Evolutionary conservation across 1,140 invertebrate species (phyloP).

Genomic region (Pogonomyrmex californicus): DNA sequence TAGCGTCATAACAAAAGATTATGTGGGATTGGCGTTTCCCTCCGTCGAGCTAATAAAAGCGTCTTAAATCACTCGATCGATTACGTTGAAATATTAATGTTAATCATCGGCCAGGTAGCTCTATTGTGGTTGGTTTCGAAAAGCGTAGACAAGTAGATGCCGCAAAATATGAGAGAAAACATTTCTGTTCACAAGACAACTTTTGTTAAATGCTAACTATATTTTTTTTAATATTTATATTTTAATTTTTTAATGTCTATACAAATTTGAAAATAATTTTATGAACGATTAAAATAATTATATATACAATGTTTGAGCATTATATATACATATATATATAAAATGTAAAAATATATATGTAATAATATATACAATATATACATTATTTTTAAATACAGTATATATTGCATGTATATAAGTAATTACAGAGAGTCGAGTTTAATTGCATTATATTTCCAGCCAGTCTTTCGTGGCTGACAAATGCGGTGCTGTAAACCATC

Average conservation of each 20-base stretch:
- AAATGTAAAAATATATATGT: too few species aligned
- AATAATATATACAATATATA: too few species aligned
- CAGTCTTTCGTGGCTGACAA: conserved; percentile 19
- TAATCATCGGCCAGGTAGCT: conserved; percentile 7
- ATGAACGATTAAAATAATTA: too few species aligned
- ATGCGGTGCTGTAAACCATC: not conserved
- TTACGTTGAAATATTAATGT: conserved; percentile 54
- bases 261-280: too few species aligned
- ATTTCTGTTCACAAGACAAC: not conserved
- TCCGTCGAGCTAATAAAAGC: conserved; percentile 59
- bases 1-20: conserved; percentile 48
- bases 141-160: not conserved
- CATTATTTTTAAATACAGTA: too few species aligned
- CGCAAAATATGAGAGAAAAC: not conserved
- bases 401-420: not conserved
- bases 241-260: too few species aligned
- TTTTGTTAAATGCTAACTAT: not conserved
- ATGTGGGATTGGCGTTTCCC: conserved; percentile 38
- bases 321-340: too few species aligned
- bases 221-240: too few species aligned
- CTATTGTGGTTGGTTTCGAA: not conserved
- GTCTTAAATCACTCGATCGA: conserved; percentile 41
- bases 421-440: not conserved
- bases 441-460: conserved; percentile 20
- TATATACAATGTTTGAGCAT: too few species aligned